Evolutionary conservation across 2,888 invertebrate species (phyloP).

Genomic region (Eupsilia transversa): DNA sequence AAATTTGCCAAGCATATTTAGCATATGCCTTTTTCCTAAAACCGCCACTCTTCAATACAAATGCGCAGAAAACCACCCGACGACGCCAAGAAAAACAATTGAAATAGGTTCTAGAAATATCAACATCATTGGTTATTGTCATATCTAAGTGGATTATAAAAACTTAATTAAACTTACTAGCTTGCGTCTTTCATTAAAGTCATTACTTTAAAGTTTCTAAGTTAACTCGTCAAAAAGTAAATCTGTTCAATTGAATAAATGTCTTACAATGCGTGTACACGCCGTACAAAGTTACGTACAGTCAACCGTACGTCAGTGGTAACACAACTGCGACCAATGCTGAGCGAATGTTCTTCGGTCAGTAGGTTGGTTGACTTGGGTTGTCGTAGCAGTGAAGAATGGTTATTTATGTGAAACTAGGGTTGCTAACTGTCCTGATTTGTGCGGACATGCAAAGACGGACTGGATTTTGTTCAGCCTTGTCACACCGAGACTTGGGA

Average conservation of each 20-base stretch:
- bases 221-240: background rate
- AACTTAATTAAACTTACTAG: conserved; percentile 24
- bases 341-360: background rate
- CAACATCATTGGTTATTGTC: conserved; percentile 21
- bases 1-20: background rate
- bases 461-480: no score
- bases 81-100: background rate
- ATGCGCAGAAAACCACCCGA: background rate
- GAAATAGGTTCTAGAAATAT: background rate
- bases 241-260: conserved; percentile 11
- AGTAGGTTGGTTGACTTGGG: background rate
- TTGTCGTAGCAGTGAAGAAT: background rate
- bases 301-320: conserved; percentile 18
- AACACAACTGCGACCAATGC: background rate
- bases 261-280: background rate
- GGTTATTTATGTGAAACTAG: background rate
- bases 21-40: background rate
- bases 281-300: background rate
- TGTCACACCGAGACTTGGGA: background rate
- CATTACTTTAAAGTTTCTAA: background rate
- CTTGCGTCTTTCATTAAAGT: background rate
- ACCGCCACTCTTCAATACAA: background rate
- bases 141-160: conserved; percentile 38
- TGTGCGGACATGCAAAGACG: background rate
- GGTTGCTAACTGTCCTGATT: background rate